phyloP scores from a whole-genome alignment of 2,113 vertebrate species.

The Aegotheles bennettii region DNA sequence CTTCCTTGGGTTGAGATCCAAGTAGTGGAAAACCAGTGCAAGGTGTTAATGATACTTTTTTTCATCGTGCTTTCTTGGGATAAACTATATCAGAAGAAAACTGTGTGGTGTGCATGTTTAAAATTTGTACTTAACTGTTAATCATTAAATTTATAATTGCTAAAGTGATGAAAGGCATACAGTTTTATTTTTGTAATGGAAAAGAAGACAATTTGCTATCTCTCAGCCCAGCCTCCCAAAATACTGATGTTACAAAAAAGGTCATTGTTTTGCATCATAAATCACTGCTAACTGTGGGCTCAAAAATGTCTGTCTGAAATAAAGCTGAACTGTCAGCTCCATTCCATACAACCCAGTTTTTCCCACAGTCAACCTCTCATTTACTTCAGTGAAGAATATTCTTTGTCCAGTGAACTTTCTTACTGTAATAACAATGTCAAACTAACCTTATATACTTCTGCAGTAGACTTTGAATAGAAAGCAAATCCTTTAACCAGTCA shows the following conservation, averaged over 20 bases:
- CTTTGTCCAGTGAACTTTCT: background rate
- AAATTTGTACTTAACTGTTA: background rate
- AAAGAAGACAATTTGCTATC: background rate
- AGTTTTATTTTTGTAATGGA: background rate
- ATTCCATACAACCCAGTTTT: background rate
- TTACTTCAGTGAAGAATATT: background rate
- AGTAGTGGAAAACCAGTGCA: background rate
- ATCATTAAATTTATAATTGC: background rate
- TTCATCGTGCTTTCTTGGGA: background rate
- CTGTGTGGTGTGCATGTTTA: background rate
- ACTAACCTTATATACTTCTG: background rate
- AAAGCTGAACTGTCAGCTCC: background rate
- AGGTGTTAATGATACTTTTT: background rate
- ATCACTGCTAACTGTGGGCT: background rate
- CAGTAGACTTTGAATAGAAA: background rate
- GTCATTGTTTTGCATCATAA: constrained; percentile 13
- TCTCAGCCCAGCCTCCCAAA: background rate
- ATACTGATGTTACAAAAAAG: background rate
- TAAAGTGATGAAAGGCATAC: background rate
- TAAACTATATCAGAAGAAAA: background rate
- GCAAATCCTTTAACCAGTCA: background rate
- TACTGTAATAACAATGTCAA: background rate
- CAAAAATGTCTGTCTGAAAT: constrained; percentile 25
- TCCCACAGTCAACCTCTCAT: background rate
- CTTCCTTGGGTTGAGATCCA: background rate